Percentiles rank a stretch among this genome's conserved stretches.
phyloP scores from a whole-genome alignment of 2,113 vertebrate genomes.

The Antechinus flavipes region DNA sequence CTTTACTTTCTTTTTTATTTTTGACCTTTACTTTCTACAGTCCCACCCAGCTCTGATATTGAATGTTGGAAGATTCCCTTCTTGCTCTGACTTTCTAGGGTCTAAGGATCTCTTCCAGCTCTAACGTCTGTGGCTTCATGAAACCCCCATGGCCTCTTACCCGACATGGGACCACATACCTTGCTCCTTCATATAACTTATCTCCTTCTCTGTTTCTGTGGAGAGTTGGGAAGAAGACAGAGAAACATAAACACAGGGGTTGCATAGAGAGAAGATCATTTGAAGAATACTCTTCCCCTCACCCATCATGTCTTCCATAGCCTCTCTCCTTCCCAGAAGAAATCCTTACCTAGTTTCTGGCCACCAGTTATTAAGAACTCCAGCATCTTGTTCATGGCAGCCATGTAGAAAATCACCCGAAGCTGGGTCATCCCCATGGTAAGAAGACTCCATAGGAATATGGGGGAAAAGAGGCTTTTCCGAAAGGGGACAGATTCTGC shows the following conservation, averaged over 20 bases:
- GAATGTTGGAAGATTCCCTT: background rate
- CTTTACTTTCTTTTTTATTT: background rate
- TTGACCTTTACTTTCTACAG: background rate
- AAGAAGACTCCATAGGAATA: conserved; percentile 94
- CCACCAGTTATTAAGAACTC: conserved; percentile 86
- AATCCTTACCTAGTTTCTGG: conserved; percentile 72
- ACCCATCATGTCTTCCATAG: background rate
- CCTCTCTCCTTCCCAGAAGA: background rate
- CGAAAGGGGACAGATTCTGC: conserved; percentile 86
- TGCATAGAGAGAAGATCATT: no score
- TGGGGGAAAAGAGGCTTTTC: conserved; percentile 90
- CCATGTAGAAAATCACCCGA: conserved; percentile 95
- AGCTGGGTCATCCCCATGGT: conserved; percentile 94
- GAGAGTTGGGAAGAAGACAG: background rate
- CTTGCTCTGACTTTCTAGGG: background rate
- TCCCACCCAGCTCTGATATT: background rate
- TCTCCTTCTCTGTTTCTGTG: conserved; percentile 35
- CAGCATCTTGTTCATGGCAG: conserved; percentile 95
- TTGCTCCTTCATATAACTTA: conserved; percentile 48
- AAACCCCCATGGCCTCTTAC: background rate
- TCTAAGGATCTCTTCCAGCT: background rate
- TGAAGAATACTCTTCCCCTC: background rate
- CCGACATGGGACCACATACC: conserved; percentile 66
- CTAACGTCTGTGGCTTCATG: background rate
- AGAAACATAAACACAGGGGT: background rate